Conservation (phyloP, 1,140 invertebrate genomes). For the Lordiphosa clarofinis region DNA sequence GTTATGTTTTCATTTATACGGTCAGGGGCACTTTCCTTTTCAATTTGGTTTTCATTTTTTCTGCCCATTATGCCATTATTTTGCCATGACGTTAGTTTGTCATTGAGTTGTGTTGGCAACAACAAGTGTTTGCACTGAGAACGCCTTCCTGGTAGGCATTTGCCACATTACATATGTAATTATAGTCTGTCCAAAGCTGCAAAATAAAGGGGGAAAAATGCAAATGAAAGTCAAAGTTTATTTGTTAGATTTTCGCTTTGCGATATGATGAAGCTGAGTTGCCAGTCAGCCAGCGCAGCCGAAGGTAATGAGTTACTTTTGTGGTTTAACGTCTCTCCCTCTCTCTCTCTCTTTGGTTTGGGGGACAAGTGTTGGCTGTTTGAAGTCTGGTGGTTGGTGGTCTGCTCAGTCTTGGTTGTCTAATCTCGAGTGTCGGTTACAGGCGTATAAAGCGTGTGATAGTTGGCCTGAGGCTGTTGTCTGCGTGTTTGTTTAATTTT, state of each 20-base stretch:
- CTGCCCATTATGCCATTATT: constrained; percentile 61
- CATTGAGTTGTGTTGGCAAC: constrained; percentile 41
- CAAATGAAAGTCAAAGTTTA: constrained; percentile 75
- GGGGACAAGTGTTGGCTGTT: not conserved
- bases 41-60: constrained; percentile 50
- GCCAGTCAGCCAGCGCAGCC: constrained; percentile 13
- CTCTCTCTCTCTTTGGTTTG: constrained; percentile 1
- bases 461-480: too few species aligned
- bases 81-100: constrained; percentile 50
- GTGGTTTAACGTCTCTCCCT: constrained; percentile 17
- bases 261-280: constrained; percentile 21
- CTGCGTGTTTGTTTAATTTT: too few species aligned
- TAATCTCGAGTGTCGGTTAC: too few species aligned
- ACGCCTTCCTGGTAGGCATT: constrained; percentile 16
- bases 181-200: constrained; percentile 44
- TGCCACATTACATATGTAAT: constrained; percentile 55
- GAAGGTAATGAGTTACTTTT: constrained; percentile 22
- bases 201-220: constrained; percentile 32
- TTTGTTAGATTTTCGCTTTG: constrained; percentile 70
- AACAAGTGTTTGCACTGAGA: constrained; percentile 53
- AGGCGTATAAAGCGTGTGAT: too few species aligned
- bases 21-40: constrained; percentile 76
- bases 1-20: constrained; percentile 42
- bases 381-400: constrained; percentile 4
- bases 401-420: too few species aligned